Evolutionary conservation across 2,888 invertebrate genomes (phyloP), one percentile per base, ranked within the genome.

Genomic region (Aphodius sticticus): DNA sequence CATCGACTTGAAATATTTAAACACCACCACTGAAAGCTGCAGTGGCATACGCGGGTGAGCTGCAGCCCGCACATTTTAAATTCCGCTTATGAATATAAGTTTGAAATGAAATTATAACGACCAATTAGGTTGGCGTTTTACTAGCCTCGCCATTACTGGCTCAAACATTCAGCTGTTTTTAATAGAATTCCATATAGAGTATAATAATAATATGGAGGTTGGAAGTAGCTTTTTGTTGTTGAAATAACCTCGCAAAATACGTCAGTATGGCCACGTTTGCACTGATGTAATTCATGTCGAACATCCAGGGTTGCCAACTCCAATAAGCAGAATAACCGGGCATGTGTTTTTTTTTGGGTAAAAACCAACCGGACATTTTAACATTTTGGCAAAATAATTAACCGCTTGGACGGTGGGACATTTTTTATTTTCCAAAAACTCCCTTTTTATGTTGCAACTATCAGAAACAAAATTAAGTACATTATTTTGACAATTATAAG

Each of bases 91-190:
- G 74, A 74, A 74, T 74, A 74, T 74, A 74, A 74, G 74, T 74
- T 74, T 35, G 36, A 37, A 74, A 74, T 74, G 26, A 74, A 74
- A 74, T 74, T 37, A 74, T 74, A 74, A 74, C 74, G 74, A 74
- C 36, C 74, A 74, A 74, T 74, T 74, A 74, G 74, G 74, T 26
- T 74, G 6, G 35, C 74, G 36, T 9, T 74, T 74, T 35, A 35
- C 37, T 35, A 36, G 74, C 36, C n/a, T 26, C 74, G 74, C 37
- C 37, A 74, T 37, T 74, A 53, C 53, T 53, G 53, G 53, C 9
- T 12, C 53, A 53, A 26, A 53, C 6, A 12, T 53, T 53, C 53
- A 53, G 12, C 53, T 53, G 53, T 53, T 53, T 53, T 53, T 53
- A 53, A 53, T 53, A 53, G 53, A 53, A 53, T 53, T 53, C 12